A percentile compares a stretch with the other conserved stretches of the same genome.
Conservation (phyloP, 2,888 invertebrate genomes). For the Acleris cristana region DNA sequence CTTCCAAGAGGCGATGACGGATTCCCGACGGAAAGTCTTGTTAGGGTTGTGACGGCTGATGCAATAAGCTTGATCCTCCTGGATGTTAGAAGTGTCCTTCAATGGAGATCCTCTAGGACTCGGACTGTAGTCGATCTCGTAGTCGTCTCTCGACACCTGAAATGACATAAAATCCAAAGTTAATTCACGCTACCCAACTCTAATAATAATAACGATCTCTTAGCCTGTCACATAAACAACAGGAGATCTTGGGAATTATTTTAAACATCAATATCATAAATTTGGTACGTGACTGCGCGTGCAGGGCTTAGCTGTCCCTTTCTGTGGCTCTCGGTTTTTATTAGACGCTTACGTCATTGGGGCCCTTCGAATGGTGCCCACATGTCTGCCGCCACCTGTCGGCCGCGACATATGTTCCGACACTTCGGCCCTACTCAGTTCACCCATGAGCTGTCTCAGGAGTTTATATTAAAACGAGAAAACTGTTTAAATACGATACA, state of each 20-base stretch:
- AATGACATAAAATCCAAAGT: constrained; percentile 53
- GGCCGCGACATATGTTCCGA: constrained; percentile 56
- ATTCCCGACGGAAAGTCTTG: constrained; percentile 78
- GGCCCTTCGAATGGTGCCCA: constrained; percentile 71
- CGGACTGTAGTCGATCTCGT: constrained; percentile 73
- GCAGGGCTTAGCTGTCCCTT: constrained; percentile 55
- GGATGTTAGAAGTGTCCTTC: constrained; percentile 77
- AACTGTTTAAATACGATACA: neutral
- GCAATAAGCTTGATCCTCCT: constrained; percentile 69
- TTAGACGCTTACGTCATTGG: constrained; percentile 59
- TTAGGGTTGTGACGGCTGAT: constrained; percentile 81
- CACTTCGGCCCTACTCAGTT: constrained; percentile 31
- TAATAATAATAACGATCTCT: constrained; percentile 22
- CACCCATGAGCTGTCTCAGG: constrained; percentile 65
- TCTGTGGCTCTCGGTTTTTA: constrained; percentile 54
- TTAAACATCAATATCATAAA: constrained; percentile 64
- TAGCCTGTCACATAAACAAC: constrained; percentile 44
- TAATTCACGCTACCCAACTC: constrained; percentile 21
- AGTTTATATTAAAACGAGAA: constrained; percentile 47
- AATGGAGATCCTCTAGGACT: constrained; percentile 75
- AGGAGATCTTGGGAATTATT: constrained; percentile 59
- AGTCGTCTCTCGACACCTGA: constrained; percentile 79
- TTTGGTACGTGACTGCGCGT: constrained; percentile 54
- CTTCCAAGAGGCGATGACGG: constrained; percentile 81
- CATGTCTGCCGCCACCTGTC: constrained; percentile 75